These are phyloP conservation scores for Bombus breviceps DNA, from an alignment of 1,140 invertebrate species.

Conservation along the genomic window DNA sequence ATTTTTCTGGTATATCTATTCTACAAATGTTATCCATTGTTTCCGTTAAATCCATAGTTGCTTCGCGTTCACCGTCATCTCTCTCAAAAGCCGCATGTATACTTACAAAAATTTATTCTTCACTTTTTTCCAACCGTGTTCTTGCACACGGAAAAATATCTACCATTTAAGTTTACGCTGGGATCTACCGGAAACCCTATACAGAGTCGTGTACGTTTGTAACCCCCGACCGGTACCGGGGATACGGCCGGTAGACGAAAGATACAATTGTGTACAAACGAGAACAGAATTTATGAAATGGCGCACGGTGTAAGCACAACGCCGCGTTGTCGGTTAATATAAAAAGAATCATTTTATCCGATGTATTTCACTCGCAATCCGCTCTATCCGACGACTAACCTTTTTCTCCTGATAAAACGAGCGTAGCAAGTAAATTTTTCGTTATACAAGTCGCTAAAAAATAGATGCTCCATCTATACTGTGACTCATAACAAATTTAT, in stretches of 20 bases:
- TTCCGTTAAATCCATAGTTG: not conserved
- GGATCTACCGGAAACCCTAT: conserved; percentile 19
- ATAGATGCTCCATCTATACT: not conserved
- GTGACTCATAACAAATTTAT: not conserved
- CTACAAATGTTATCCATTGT: conserved; percentile 23
- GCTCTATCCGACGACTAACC: not conserved
- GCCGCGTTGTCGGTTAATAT: conserved; percentile 6
- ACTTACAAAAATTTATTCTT: conserved; percentile 18
- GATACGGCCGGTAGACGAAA: conserved; percentile 5
- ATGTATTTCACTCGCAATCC: not conserved
- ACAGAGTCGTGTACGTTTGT: not conserved
- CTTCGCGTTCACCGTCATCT: not conserved
- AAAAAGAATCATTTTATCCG: not conserved
- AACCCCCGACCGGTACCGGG: not conserved
- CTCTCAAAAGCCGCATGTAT: conserved; percentile 7
- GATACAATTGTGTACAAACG: conserved; percentile 41
- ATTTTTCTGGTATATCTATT: conserved; percentile 7
- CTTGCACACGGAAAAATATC: conserved; percentile 23
- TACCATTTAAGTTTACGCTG: conserved; percentile 21
- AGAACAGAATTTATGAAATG: conserved; percentile 28
- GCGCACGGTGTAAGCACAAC: not conserved
- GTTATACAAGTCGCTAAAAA: not conserved
- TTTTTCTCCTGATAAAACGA: not conserved
- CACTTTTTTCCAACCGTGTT: not conserved
- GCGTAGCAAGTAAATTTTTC: not conserved